These are phyloP conservation scores for Copidosoma aretas DNA, from an alignment of 2,888 invertebrate genomes.

Conservation along the genomic window DNA sequence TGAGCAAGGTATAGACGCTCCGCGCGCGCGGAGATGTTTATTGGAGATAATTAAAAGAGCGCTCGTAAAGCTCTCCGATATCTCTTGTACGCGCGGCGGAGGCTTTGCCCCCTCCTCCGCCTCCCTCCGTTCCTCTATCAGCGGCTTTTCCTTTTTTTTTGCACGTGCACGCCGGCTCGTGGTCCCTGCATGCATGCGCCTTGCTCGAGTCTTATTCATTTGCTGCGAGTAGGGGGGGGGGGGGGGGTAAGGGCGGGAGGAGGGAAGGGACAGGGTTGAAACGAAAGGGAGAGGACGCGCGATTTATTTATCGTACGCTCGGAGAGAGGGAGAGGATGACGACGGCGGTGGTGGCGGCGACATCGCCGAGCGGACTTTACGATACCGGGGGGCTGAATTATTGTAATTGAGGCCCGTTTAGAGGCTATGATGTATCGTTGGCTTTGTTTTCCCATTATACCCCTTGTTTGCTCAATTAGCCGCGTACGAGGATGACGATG, in stretches of 20 bases:
- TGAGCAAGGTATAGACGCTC: conserved; percentile 7
- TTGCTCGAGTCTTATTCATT: too few relatives aligned
- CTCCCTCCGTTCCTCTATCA: conserved; percentile 40
- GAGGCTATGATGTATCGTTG: conserved; percentile 11
- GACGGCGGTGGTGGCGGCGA: neutral
- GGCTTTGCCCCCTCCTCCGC: conserved; percentile 39
- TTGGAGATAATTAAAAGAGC: conserved; percentile 63
- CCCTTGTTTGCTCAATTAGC: too few relatives aligned
- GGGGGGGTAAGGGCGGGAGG: conserved; percentile 15
- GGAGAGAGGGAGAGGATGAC: neutral
- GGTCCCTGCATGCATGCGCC: too few relatives aligned
- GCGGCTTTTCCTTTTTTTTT: too few relatives aligned
- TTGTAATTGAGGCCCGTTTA: conserved; percentile 37
- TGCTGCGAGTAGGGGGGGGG: conserved; percentile 8
- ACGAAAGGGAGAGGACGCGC: conserved; percentile 29
- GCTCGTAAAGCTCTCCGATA: conserved; percentile 60
- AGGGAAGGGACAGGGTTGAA: conserved; percentile 16
- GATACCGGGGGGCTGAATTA: conserved; percentile 27
- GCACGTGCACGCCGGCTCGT: conserved; percentile 10
- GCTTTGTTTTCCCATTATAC: conserved; percentile 22
- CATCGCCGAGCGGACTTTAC: conserved; percentile 18
- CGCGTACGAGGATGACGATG: too few relatives aligned
- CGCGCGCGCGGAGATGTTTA: conserved; percentile 58
- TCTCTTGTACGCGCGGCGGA: conserved; percentile 52
- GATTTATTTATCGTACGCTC: conserved; percentile 32